phyloP scores from a whole-genome alignment of 2,797 vertebrate genomes.

The Gallirallus australis region DNA sequence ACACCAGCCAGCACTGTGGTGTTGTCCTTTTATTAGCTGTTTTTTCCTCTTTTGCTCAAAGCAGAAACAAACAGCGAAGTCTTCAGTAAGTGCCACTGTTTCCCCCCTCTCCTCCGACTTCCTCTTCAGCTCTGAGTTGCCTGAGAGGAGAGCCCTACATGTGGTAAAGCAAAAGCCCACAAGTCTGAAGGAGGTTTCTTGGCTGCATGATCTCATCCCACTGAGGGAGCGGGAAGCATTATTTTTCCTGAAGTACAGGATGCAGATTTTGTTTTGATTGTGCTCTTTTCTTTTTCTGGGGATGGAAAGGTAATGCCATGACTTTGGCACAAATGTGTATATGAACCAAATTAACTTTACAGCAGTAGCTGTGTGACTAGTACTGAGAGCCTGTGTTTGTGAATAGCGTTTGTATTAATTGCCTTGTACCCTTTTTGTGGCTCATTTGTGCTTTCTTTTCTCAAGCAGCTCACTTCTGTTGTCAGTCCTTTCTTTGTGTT shows the following conservation, averaged over 20 bases:
- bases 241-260: constrained; percentile 77
- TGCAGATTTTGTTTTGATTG: constrained; percentile 75
- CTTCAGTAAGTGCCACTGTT: constrained; percentile 72
- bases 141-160: constrained; percentile 57
- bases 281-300: constrained; percentile 33
- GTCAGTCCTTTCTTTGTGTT: background rate
- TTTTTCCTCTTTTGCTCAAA: constrained; percentile 75
- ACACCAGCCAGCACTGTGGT: background rate
- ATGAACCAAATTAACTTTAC: background rate
- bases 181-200: constrained; percentile 60
- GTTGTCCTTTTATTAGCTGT: constrained; percentile 51
- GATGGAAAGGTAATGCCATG: constrained; percentile 42
- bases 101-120: constrained; percentile 73
- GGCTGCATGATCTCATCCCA: constrained; percentile 64
- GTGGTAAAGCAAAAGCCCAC: constrained; percentile 42
- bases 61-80: constrained; percentile 61
- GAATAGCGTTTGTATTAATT: background rate
- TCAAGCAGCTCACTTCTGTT: background rate
- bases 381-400: background rate
- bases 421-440: background rate
- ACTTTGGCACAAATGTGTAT: constrained; percentile 21
- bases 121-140: constrained; percentile 62
- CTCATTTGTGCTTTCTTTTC: background rate
- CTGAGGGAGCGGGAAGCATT: constrained; percentile 56
- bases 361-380: background rate